Conservation (phyloP, 2,888 invertebrate genomes). For the Cephus nigrinus region DNA sequence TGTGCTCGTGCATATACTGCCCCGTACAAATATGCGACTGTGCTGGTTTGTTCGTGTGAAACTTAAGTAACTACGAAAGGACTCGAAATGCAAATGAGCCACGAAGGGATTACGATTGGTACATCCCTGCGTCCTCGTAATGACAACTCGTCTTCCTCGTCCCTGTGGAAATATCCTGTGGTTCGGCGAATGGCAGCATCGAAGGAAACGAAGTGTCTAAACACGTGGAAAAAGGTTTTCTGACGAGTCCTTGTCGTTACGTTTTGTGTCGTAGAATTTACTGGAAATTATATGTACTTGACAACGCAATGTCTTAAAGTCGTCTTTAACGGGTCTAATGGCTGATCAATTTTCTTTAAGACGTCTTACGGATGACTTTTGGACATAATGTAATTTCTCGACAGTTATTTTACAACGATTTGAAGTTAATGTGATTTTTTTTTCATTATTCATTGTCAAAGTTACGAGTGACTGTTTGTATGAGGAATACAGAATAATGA, state of each 20-base stretch:
- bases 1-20: neutral
- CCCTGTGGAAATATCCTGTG: neutral
- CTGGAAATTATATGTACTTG: neutral
- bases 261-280: neutral
- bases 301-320: neutral
- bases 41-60: neutral
- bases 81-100: neutral
- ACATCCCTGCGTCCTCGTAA: neutral
- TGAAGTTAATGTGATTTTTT: neutral
- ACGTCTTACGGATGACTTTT: neutral
- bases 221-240: neutral
- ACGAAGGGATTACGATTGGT: neutral
- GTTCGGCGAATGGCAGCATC: neutral
- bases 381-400: neutral
- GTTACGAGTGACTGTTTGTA: neutral
- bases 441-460: neutral
- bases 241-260: neutral
- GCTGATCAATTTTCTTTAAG: neutral
- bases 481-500: neutral
- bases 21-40: neutral
- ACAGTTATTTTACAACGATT: neutral
- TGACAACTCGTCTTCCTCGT: neutral
- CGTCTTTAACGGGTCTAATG: no score
- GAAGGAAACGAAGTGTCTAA: neutral
- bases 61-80: neutral